Conservation (phyloP, 2,888 invertebrate genomes). For the Microdon myrmicae region DNA sequence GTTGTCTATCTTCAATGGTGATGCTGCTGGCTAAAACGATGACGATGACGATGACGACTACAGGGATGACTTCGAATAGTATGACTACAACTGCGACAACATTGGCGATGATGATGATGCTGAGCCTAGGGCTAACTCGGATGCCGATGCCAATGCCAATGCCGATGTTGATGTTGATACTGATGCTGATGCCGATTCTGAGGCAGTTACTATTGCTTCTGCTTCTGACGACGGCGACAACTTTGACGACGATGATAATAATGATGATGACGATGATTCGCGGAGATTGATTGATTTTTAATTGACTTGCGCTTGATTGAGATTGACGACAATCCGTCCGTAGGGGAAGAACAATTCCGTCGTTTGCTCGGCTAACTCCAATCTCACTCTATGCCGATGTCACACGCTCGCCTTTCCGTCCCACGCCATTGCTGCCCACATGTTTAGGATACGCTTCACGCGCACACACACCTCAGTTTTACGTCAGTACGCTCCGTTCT, state of each 20-base stretch:
- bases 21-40: constrained; percentile 27
- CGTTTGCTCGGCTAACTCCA: too few species aligned
- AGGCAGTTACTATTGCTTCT: too few species aligned
- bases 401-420: neutral
- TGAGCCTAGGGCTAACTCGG: too few species aligned
- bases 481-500: constrained; percentile 4
- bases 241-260: constrained; percentile 3
- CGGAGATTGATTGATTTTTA: constrained; percentile 52
- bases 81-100: too few species aligned
- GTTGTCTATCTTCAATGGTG: constrained; percentile 45
- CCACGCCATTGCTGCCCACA: constrained; percentile 13
- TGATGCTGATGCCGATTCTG: too few species aligned
- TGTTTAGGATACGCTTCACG: too few species aligned
- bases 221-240: constrained; percentile 15
- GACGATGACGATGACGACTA: constrained; percentile 12
- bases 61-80: too few species aligned
- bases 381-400: constrained; percentile 10
- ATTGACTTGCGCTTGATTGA: constrained; percentile 50
- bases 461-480: constrained; percentile 22
- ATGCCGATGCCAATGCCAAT: too few species aligned
- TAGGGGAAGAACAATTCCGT: neutral
- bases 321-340: constrained; percentile 44
- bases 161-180: too few species aligned
- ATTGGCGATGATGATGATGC: too few species aligned
- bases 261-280: too few species aligned